A percentile compares a stretch with the other conserved stretches of the same genome.
Conservation (phyloP, 2,888 invertebrate genomes). For the Auanema sp. region DNA sequence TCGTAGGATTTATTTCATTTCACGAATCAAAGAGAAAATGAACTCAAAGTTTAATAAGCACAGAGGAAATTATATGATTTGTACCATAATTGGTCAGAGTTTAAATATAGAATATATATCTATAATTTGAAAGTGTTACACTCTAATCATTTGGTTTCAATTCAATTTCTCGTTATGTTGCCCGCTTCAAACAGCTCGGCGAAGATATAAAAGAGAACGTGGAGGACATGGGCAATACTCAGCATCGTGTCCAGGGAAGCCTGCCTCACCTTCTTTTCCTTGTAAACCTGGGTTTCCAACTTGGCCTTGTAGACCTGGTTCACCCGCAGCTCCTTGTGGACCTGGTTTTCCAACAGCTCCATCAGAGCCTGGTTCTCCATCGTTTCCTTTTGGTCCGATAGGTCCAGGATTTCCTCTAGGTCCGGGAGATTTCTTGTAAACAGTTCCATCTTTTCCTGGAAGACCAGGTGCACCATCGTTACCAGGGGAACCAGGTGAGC, state of each 20-base stretch:
- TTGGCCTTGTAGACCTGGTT: slow-evolving; percentile 24
- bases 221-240: slow-evolving; percentile 46
- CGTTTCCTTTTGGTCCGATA: slow-evolving; percentile 7
- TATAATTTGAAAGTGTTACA: too few species aligned
- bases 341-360: slow-evolving; percentile 31
- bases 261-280: slow-evolving; percentile 31
- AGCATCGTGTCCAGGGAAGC: slow-evolving; percentile 31
- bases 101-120: too few species aligned
- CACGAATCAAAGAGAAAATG: too few species aligned
- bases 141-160: too few species aligned
- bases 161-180: too few species aligned
- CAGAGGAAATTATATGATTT: too few species aligned
- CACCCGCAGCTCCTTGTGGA: slow-evolving; percentile 23
- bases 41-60: too few species aligned
- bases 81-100: too few species aligned
- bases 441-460: slow-evolving; percentile 25
- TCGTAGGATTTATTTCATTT: too few species aligned
- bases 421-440: not conserved
- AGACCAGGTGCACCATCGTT: slow-evolving; percentile 22
- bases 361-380: slow-evolving; percentile 27
- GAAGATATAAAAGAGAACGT: slow-evolving; percentile 22
- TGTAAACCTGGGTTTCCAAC: slow-evolving; percentile 19
- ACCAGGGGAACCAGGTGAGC: slow-evolving; percentile 14
- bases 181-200: not conserved
- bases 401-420: slow-evolving; percentile 11